These are phyloP conservation scores for Eucidaris tribuloides DNA, from an alignment of 35 echinoderm and acorn worm species.

Conservation along the genomic window DNA sequence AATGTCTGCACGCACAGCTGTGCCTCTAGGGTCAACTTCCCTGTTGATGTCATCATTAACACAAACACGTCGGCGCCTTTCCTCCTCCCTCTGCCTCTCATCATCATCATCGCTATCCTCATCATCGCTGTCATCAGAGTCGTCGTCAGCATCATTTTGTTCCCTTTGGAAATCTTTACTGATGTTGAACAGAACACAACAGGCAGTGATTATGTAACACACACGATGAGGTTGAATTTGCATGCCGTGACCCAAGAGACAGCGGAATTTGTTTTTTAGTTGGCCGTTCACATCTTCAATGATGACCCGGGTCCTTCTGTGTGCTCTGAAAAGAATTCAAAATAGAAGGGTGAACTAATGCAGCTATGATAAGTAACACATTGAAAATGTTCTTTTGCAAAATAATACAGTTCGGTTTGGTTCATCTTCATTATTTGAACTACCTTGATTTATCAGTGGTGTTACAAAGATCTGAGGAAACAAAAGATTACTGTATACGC, in stretches of 20 bases:
- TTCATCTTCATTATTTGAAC: no score
- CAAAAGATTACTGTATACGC: no score
- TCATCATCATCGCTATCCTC: not conserved
- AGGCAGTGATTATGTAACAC: conserved; percentile 64
- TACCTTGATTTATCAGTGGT: no score
- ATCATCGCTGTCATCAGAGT: not conserved
- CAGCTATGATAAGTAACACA: no score
- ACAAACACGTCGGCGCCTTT: not conserved
- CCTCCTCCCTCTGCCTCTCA: conserved; percentile 7
- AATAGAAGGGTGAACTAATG: no score
- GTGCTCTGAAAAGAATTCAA: not conserved
- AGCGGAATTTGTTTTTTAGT: conserved; percentile 68
- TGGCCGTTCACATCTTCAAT: conserved; percentile 73
- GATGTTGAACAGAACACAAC: conserved; percentile 76
- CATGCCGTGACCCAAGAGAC: conserved; percentile 66
- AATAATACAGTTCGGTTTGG: no score
- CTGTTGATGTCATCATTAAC: not conserved
- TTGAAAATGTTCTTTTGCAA: no score
- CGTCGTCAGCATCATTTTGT: not conserved
- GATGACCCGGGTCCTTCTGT: conserved; percentile 30
- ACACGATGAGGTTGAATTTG: conserved; percentile 55
- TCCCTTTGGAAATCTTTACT: conserved; percentile 48
- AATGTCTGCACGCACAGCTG: not conserved
- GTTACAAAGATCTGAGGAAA: no score
- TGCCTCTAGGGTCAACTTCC: not conserved